Percentiles rank a stretch among this genome's conserved stretches.
Conservation (phyloP, 2,888 invertebrate species). For the Cryptophagus acutangulus region DNA sequence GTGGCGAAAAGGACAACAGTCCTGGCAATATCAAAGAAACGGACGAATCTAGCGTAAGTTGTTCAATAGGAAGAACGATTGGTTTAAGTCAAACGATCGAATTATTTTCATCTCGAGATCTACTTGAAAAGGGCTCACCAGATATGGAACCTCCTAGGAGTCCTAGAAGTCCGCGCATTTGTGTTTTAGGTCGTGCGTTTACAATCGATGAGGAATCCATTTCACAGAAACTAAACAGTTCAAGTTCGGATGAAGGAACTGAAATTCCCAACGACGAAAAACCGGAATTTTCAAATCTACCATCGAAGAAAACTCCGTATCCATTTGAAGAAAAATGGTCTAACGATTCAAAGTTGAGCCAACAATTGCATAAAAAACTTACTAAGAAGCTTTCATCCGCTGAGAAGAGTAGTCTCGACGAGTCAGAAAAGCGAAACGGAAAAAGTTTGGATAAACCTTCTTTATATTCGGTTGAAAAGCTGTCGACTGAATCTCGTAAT, state of each 20-base stretch:
- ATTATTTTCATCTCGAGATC: conserved; percentile 60
- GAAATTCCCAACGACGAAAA: conserved; percentile 43
- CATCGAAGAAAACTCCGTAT: conserved; percentile 42
- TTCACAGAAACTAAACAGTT: conserved; percentile 32
- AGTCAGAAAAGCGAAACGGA: conserved; percentile 36
- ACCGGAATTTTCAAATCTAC: conserved; percentile 26
- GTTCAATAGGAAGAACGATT: conserved; percentile 72
- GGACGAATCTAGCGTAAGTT: conserved; percentile 71
- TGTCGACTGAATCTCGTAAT: conserved; percentile 62
- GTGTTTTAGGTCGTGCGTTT: conserved; percentile 46
- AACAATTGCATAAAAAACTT: conserved; percentile 43
- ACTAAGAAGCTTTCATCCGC: conserved; percentile 44
- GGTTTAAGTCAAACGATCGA: conserved; percentile 73
- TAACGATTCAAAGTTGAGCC: conserved; percentile 45
- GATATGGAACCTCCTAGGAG: conserved; percentile 41
- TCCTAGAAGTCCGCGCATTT: conserved; percentile 45
- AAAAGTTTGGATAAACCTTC: conserved; percentile 40
- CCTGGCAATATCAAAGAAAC: conserved; percentile 58
- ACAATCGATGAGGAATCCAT: conserved; percentile 47
- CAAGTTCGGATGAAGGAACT: conserved; percentile 39
- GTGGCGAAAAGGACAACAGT: conserved; percentile 67
- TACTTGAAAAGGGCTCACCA: conserved; percentile 48
- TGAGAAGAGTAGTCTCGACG: conserved; percentile 45
- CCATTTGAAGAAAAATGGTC: conserved; percentile 50
- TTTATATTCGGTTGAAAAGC: conserved; percentile 40